Evolutionary conservation across 2,113 vertebrate genomes (phyloP).

Genomic region (Halcyon senegalensis): DNA sequence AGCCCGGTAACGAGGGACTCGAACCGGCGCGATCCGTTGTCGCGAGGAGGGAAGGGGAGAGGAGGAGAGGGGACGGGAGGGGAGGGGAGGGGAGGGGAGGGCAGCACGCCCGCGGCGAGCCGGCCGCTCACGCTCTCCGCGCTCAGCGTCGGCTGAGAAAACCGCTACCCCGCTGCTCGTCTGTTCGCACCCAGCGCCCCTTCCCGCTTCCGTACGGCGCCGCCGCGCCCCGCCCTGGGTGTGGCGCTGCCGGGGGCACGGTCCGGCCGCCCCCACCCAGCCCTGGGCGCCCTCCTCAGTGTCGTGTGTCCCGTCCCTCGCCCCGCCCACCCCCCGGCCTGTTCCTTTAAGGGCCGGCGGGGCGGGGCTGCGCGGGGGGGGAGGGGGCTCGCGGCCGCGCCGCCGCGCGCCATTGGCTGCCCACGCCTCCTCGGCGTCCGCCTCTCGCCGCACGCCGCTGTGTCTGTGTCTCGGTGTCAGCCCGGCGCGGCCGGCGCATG

Average conservation of each 20-base stretch:
- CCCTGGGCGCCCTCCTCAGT: too few species aligned
- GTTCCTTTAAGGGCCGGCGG: conserved; percentile 54
- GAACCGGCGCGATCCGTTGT: too few species aligned
- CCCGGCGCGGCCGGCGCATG: conserved; percentile 77
- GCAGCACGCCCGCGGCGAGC: too few species aligned
- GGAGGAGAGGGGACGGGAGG: background rate
- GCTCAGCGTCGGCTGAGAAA: background rate
- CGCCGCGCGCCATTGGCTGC: conserved; percentile 45
- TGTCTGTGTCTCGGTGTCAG: conserved; percentile 34
- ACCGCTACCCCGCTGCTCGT: background rate
- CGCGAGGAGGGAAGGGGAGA: background rate
- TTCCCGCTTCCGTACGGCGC: background rate
- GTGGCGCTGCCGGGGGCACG: too few species aligned
- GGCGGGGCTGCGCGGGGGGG: background rate
- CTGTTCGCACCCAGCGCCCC: background rate
- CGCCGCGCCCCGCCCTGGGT: background rate
- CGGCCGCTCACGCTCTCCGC: background rate
- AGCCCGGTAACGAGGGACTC: too few species aligned
- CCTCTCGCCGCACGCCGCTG: conserved; percentile 10
- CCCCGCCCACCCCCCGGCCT: conserved; percentile 10
- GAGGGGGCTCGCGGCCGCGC: background rate
- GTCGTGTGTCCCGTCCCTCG: too few species aligned
- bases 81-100: background rate
- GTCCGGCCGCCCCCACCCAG: background rate
- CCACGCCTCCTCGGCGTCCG: background rate